A percentile compares a stretch with the other conserved stretches of the same genome.
Evolutionary conservation across 2,888 invertebrate genomes (phyloP).

Genomic region (Xestia rhomboidea): DNA sequence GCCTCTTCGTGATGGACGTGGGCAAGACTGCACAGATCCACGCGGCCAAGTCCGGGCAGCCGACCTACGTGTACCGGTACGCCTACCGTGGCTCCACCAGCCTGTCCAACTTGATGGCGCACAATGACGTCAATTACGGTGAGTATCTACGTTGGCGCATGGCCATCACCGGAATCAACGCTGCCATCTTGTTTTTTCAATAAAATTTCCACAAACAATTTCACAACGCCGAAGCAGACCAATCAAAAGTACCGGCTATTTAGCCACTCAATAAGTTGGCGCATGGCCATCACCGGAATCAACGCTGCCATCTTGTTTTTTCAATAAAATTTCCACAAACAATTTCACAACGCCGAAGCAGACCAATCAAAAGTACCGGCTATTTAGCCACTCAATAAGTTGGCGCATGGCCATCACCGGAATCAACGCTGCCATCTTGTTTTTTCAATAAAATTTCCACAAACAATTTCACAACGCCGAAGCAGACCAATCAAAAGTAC

Average conservation of each 20-base stretch:
- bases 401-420: not conserved
- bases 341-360: not conserved
- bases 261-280: not conserved
- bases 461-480: not conserved
- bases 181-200: not conserved
- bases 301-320: not conserved
- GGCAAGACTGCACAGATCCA: constrained; percentile 91
- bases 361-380: not conserved
- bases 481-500: not conserved
- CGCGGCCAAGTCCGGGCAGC: constrained; percentile 88
- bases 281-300: not conserved
- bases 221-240: not conserved
- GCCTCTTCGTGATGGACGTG: constrained; percentile 91
- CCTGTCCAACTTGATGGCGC: constrained; percentile 89
- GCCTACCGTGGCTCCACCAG: constrained; percentile 91
- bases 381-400: not conserved
- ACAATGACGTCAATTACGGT: constrained; percentile 91
- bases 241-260: no score
- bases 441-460: not conserved
- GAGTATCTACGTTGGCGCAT: constrained; percentile 42
- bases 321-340: not conserved
- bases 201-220: not conserved
- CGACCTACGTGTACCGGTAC: constrained; percentile 92
- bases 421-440: not conserved
- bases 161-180: not conserved